Evolutionary conservation across 2,888 invertebrate species (phyloP).

Genomic region (Aricia artaxerxes): DNA sequence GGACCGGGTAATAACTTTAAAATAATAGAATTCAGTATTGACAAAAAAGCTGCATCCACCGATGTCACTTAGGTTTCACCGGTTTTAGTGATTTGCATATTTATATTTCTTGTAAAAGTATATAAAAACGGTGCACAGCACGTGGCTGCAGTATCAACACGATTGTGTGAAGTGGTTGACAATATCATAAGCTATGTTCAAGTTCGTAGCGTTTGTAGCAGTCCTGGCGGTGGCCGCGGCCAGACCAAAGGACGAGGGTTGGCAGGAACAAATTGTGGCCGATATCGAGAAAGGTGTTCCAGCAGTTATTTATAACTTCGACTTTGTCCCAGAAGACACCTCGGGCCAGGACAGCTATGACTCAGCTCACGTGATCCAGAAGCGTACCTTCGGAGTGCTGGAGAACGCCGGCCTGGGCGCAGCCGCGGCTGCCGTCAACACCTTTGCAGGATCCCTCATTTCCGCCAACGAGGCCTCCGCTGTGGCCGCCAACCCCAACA

Average conservation of each 20-base stretch:
- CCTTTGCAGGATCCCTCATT: neutral
- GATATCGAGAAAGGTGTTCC: no score
- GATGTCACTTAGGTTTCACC: neutral
- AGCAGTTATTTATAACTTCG: neutral
- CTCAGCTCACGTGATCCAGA: neutral
- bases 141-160: neutral
- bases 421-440: neutral
- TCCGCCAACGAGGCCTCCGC: neutral
- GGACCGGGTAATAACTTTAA: no score
- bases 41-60: neutral
- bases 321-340: neutral
- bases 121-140: neutral
- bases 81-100: neutral
- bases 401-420: slow-evolving; percentile 17
- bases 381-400: neutral
- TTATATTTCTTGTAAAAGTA: neutral
- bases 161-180: neutral
- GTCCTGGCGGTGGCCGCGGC: slow-evolving; percentile 5
- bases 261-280: no score
- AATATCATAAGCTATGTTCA: neutral
- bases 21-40: neutral
- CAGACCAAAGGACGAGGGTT: neutral
- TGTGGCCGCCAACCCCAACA: neutral
- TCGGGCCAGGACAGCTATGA: neutral
- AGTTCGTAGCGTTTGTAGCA: neutral